phyloP scores from a whole-genome alignment of 2,888 invertebrate genomes.

The Ochropleura plecta region DNA sequence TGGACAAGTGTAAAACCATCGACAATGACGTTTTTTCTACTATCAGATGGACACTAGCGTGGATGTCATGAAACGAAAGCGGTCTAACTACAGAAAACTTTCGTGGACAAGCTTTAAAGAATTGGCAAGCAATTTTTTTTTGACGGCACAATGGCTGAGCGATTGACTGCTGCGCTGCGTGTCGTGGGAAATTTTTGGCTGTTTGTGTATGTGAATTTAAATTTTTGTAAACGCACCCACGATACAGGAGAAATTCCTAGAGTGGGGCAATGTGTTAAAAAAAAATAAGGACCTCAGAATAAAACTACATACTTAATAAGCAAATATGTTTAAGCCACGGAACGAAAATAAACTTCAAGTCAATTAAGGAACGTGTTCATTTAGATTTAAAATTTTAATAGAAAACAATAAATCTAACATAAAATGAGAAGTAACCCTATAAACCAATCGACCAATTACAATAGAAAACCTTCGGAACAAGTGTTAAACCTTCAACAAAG shows the following conservation, averaged over 20 bases:
- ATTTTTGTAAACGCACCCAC: too few species aligned
- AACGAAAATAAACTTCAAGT: background rate
- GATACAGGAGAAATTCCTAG: too few species aligned
- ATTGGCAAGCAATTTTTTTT: background rate
- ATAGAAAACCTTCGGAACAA: constrained; percentile 9
- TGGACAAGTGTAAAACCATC: constrained; percentile 13
- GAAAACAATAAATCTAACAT: background rate
- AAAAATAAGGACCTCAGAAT: background rate
- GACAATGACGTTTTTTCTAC: constrained; percentile 23
- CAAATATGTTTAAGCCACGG: background rate
- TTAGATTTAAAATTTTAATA: background rate
- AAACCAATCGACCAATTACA: constrained; percentile 13
- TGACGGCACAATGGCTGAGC: too few species aligned
- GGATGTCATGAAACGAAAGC: constrained; percentile 18
- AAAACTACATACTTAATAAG: background rate
- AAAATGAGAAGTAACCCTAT: background rate
- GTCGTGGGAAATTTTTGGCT: too few species aligned
- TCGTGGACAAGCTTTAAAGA: background rate
- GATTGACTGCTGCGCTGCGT: too few species aligned
- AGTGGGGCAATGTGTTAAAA: too few species aligned
- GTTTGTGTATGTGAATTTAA: too few species aligned
- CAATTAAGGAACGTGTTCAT: background rate
- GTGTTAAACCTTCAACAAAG: constrained; percentile 26
- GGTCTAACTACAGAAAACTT: background rate
- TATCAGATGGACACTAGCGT: background rate